Percentiles rank a stretch among this genome's conserved stretches.
phyloP scores from a whole-genome alignment of 2,888 invertebrate species.

The Agelastica alni region DNA sequence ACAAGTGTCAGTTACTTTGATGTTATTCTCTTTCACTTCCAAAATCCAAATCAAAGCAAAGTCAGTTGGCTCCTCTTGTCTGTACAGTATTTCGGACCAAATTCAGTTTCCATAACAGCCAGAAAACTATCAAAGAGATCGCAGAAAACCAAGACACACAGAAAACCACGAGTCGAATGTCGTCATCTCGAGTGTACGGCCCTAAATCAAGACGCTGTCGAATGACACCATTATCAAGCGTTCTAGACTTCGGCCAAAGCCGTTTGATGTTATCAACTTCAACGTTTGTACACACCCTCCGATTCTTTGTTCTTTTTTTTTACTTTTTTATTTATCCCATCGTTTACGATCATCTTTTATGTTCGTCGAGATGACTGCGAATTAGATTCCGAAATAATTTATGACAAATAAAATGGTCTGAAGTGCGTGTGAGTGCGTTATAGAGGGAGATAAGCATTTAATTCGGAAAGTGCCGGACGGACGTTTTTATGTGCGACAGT shows the following conservation, averaged over 20 bases:
- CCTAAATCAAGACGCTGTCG: slow-evolving; percentile 49
- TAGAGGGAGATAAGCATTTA: slow-evolving; percentile 19
- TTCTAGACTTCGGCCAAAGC: slow-evolving; percentile 44
- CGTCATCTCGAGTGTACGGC: slow-evolving; percentile 37
- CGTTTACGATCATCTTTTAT: slow-evolving; percentile 44
- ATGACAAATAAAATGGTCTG: slow-evolving; percentile 37
- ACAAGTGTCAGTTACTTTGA: background rate
- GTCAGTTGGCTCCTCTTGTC: background rate
- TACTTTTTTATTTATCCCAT: slow-evolving; percentile 43
- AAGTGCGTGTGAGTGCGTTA: slow-evolving; percentile 22
- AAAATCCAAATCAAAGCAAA: slow-evolving; percentile 5
- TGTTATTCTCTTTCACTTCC: background rate
- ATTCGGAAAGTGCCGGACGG: slow-evolving; percentile 15
- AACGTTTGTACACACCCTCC: slow-evolving; percentile 48
- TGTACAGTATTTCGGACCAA: slow-evolving; percentile 10
- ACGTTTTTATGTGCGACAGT: slow-evolving; percentile 15
- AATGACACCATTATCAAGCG: slow-evolving; percentile 50
- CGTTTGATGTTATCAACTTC: slow-evolving; percentile 48
- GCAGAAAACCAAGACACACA: slow-evolving; percentile 3
- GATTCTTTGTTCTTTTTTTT: slow-evolving; percentile 42
- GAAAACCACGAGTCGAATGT: slow-evolving; percentile 23
- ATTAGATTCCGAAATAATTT: slow-evolving; percentile 43
- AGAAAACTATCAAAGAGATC: slow-evolving; percentile 21
- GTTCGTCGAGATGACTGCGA: slow-evolving; percentile 42
- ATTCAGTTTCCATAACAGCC: slow-evolving; percentile 14